Evolutionary conservation across 2,888 invertebrate genomes (phyloP).

Genomic region (Drosophila leonis): DNA sequence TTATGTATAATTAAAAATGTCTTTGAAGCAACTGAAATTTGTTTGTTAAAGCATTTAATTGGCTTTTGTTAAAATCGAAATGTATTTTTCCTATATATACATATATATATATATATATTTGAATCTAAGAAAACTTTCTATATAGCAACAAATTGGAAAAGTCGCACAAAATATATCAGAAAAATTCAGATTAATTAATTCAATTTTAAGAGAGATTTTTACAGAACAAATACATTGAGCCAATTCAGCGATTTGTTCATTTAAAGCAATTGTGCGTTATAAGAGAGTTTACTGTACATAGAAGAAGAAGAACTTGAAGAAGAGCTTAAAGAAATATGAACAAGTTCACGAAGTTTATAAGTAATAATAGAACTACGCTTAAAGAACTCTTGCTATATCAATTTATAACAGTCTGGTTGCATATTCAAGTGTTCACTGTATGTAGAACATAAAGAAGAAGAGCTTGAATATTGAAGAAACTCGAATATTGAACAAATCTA

Average conservation of each 20-base stretch:
- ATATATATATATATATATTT: too few relatives aligned
- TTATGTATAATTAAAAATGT: not conserved
- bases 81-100: not conserved
- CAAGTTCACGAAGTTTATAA: too few relatives aligned
- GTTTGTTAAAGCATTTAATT: slow-evolving; percentile 38
- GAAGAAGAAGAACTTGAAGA: not conserved
- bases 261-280: not conserved
- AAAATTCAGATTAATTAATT: too few relatives aligned
- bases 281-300: not conserved
- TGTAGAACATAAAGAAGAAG: too few relatives aligned
- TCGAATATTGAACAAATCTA: too few relatives aligned
- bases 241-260: too few relatives aligned
- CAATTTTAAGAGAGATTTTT: too few relatives aligned
- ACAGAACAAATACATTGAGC: too few relatives aligned
- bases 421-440: not conserved
- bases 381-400: too few relatives aligned
- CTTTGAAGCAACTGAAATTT: not conserved
- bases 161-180: not conserved
- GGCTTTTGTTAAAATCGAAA: not conserved
- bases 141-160: not conserved
- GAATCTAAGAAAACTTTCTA: not conserved
- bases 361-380: not conserved
- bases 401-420: not conserved
- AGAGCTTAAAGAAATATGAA: too few relatives aligned
- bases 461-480: too few relatives aligned